Percentiles rank a stretch among this genome's conserved stretches.
phyloP scores from a whole-genome alignment of 1,140 invertebrate genomes.

The Calycopis cecrops region DNA sequence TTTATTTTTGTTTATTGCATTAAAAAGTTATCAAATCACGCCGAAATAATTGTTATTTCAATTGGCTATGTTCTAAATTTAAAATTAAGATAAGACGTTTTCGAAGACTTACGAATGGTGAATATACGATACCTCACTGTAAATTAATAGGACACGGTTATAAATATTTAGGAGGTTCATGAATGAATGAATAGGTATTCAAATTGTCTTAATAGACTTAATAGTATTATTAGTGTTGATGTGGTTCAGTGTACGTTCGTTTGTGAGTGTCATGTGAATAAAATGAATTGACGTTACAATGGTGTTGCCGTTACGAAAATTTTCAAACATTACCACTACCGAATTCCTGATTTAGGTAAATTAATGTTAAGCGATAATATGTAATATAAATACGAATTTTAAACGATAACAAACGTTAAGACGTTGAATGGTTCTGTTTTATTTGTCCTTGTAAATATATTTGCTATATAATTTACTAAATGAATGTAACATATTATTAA shows the following conservation, averaged over 20 bases:
- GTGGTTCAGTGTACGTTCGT: constrained; percentile 6
- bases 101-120: constrained; percentile 1
- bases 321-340: constrained; percentile 43
- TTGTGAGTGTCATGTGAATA: constrained; percentile 14
- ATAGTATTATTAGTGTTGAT: constrained; percentile 10
- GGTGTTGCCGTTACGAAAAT: constrained; percentile 37
- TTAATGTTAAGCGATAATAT: constrained; percentile 68
- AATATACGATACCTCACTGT: constrained; percentile 14
- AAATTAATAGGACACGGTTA: constrained; percentile 13
- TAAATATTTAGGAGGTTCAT: constrained; percentile 6
- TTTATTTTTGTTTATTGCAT: too few relatives aligned
- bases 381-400: constrained; percentile 72
- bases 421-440: constrained; percentile 66
- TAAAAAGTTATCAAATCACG: too few relatives aligned
- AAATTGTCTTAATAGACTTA: constrained; percentile 12
- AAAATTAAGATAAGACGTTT: constrained; percentile 4
- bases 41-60: too few relatives aligned
- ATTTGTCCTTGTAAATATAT: constrained; percentile 74
- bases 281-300: constrained; percentile 1
- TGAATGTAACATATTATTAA: constrained; percentile 76
- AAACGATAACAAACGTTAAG: constrained; percentile 55
- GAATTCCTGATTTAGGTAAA: constrained; percentile 55
- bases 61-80: constrained; percentile 5
- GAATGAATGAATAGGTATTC: constrained; percentile 9
- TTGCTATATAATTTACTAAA: constrained; percentile 75